Percentiles rank a stretch among this genome's conserved stretches.
Evolutionary conservation across 2,888 invertebrate species (phyloP).

Genomic region (Allolobophora icterica): DNA sequence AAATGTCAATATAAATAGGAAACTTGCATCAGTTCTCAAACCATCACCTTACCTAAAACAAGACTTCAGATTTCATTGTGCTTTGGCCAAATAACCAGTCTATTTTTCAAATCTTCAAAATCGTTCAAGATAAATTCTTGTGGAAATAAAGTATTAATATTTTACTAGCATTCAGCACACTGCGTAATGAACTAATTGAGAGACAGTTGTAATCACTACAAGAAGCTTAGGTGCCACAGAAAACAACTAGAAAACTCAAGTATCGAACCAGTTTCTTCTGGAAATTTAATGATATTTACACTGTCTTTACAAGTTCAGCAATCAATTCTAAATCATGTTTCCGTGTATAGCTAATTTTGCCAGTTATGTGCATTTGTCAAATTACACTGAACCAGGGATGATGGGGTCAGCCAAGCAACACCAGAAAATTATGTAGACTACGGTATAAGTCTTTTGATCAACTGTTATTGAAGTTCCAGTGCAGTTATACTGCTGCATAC

Average conservation of each 20-base stretch:
- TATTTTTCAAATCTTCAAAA: no score
- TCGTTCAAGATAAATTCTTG: background rate
- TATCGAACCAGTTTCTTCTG: conserved; percentile 4
- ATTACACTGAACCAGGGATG: background rate
- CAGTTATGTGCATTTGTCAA: background rate
- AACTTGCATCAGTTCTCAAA: background rate
- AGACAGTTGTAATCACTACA: background rate
- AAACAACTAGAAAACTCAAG: background rate
- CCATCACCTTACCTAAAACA: background rate
- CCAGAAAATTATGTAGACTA: background rate
- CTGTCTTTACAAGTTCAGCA: background rate
- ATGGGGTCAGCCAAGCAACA: background rate
- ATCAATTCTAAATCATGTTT: background rate
- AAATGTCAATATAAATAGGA: background rate
- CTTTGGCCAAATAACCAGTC: background rate
- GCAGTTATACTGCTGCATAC: background rate
- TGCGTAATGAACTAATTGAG: background rate
- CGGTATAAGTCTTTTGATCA: background rate
- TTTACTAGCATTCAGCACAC: conserved; percentile 1
- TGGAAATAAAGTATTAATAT: background rate
- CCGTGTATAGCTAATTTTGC: background rate
- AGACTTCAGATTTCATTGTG: background rate
- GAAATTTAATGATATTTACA: background rate
- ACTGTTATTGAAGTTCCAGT: background rate
- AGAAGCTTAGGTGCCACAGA: background rate